These are phyloP conservation scores for Steinernema khuongi DNA, from an alignment of 1,140 invertebrate genomes.

Conservation along the genomic window DNA sequence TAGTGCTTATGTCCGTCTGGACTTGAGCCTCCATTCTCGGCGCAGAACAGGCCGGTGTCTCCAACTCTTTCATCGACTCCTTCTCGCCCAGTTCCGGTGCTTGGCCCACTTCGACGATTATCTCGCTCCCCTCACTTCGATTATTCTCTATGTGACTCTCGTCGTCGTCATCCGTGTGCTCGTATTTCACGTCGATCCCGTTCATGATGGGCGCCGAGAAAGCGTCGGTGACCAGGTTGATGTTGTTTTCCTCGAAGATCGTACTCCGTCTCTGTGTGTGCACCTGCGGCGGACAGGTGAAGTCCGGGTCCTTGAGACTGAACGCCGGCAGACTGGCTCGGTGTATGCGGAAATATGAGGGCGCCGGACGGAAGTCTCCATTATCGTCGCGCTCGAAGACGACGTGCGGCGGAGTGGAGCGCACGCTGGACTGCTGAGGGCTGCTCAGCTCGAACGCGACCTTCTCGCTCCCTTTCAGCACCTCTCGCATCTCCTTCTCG, in stretches of 20 bases:
- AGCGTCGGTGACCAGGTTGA: neutral
- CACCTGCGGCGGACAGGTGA: neutral
- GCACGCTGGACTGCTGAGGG: neutral
- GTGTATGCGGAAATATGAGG: neutral
- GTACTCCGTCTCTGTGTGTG: neutral
- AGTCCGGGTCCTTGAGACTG: neutral
- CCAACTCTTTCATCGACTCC: no score
- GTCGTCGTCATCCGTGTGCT: neutral
- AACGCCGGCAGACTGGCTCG: neutral
- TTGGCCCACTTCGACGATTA: neutral
- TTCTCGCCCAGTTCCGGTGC: neutral
- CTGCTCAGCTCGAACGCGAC: neutral
- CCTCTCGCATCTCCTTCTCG: neutral
- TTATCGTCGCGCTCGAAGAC: constrained; percentile 2
- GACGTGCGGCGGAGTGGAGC: neutral
- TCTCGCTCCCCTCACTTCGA: neutral
- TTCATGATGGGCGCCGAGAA: neutral
- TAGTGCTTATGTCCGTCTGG: no score
- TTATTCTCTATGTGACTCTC: neutral
- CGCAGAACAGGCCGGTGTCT: no score
- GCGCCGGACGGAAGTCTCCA: neutral
- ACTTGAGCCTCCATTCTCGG: no score
- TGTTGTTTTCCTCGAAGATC: constrained; percentile 9
- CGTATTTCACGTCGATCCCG: neutral
- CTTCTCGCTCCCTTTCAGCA: neutral